A percentile compares a stretch with the other conserved stretches of the same genome.
These are phyloP conservation scores for Dicrostonyx torquatus DNA, from an alignment of 2,797 vertebrate species.

Conservation along the genomic window DNA sequence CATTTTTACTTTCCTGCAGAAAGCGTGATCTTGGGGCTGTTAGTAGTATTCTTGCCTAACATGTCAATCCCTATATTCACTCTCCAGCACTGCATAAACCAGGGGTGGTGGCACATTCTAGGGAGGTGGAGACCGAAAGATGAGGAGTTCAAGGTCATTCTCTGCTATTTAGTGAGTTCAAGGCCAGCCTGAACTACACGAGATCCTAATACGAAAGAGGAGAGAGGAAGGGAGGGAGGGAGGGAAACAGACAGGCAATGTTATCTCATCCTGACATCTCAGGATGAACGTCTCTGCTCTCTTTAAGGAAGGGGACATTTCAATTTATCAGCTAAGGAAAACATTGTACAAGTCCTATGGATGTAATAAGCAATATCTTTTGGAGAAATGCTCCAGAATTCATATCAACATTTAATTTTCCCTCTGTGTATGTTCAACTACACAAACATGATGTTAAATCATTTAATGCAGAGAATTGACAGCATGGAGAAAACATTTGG, in stretches of 20 bases:
- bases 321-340: slow-evolving; percentile 81
- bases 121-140: neutral
- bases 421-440: slow-evolving; percentile 78
- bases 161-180: neutral
- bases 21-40: slow-evolving; percentile 61
- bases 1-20: slow-evolving; percentile 68
- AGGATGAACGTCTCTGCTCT: slow-evolving; percentile 74
- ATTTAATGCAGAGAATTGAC: slow-evolving; percentile 83
- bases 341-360: slow-evolving; percentile 75
- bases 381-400: slow-evolving; percentile 77
- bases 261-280: slow-evolving; percentile 70
- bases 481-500: slow-evolving; percentile 86
- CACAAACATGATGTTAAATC: slow-evolving; percentile 83
- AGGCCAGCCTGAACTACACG: neutral
- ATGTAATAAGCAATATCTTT: slow-evolving; percentile 82
- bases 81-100: neutral
- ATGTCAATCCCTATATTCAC: neutral
- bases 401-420: slow-evolving; percentile 80
- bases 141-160: neutral
- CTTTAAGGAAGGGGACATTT: slow-evolving; percentile 67
- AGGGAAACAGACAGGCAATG: neutral
- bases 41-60: neutral
- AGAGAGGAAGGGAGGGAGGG: neutral
- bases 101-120: too few species aligned
- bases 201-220: neutral